Base-by-base conservation (phyloP, 2,888 invertebrate species). In the Dusona sp. region DNA sequence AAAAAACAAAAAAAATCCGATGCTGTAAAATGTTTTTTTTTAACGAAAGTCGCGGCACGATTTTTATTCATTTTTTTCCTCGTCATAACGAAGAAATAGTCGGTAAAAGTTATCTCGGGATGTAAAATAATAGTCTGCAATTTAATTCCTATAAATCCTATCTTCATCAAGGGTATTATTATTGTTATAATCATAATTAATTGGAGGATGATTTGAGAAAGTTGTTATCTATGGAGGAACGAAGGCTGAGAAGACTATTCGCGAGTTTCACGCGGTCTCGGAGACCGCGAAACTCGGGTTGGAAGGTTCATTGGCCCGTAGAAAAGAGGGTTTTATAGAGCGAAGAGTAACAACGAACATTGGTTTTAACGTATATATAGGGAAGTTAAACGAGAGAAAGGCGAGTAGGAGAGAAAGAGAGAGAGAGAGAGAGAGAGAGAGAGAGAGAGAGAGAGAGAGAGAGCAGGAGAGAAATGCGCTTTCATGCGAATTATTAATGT, bases 121-220 rank as follows among this genome's bases (percentile, higher is more conserved):
- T 9, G 45, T 48, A 33, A 38, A 42, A 77, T 72, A 77, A 83
- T 72, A 2, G 57, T 29, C 33, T 0, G 67, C 73, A 64, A 83
- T 80, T 80, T 80, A 77, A 83, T 77, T 77, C 51, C 57, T 48
- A 65, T 25, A 70, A 38, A 57, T 70, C n/a, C 8, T 19, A 57
- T 57, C 3, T 13, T 70, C 61, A 70, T 33, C 25, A 38, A 42
- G 67, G 19, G n/a, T 51, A 48, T 65, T 65, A 57, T 74, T 65
- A 45, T 61, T 73, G 25, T 82, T 73, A 79, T 86, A 73, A 83
- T 79, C 45, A 77, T 83, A 80, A 86, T 86, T 83, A 86, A 86
- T 86, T 86, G 80, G 84, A 83, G 86, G 83, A 78, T 88, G 78
- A 88, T 88, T 84, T 74, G 81, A 38, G 83, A 88, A 61, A 88